Conservation (phyloP, 2,113 vertebrate species). For the Myrmecophaga tridactyla region DNA sequence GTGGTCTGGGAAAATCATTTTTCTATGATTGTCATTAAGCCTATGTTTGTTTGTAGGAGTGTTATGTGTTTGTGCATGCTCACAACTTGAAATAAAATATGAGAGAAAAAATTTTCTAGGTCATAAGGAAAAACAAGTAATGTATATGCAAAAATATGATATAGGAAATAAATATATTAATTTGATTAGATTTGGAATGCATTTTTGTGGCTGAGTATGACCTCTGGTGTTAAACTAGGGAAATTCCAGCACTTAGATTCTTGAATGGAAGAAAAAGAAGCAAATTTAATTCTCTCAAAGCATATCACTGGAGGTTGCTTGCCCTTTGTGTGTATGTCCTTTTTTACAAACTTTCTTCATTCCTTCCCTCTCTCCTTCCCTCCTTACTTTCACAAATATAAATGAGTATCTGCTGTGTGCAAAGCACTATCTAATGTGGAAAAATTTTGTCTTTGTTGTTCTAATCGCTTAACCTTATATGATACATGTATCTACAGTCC, state of each 20-base stretch:
- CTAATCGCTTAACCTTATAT: background rate
- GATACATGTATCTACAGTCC: background rate
- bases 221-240: constrained; percentile 82
- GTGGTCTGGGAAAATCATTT: background rate
- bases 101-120: background rate
- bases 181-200: constrained; percentile 47
- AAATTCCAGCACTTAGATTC: constrained; percentile 65
- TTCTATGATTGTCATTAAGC: background rate
- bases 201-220: constrained; percentile 78
- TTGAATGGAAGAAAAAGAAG: constrained; percentile 27
- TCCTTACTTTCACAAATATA: background rate
- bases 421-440: background rate
- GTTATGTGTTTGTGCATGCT: background rate
- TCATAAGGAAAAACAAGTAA: constrained; percentile 11
- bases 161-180: constrained; percentile 27
- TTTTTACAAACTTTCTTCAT: background rate
- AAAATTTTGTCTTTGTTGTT: background rate
- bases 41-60: background rate
- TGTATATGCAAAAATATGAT: background rate
- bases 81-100: background rate
- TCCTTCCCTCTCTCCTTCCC: background rate
- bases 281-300: constrained; percentile 38
- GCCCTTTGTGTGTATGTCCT: background rate
- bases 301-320: background rate
- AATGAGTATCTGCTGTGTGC: background rate